Evolutionary conservation across 2,797 vertebrate genomes (phyloP), one percentile per base, ranked within the genome.

Genomic region (Arctocebus calabarensis): DNA sequence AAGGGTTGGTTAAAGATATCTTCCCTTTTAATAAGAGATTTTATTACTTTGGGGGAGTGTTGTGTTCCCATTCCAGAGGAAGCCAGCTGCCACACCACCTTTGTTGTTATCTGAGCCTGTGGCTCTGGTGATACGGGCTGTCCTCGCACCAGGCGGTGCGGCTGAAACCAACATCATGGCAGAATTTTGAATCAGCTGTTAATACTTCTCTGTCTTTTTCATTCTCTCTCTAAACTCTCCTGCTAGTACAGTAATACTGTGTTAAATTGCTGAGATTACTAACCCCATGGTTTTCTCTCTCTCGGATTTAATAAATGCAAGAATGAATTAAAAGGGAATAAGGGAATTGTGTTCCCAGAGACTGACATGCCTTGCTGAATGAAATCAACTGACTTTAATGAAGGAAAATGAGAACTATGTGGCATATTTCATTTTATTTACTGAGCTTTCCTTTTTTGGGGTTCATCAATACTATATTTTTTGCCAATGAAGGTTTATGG

Each of bases 21-120:
- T 96, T 97, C 88, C 88, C 82, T 97, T 98, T 97, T 98, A 97
- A 97, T 98, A 98, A 90, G 93, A 97, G 86, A 97, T 97, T 79
- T 96, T 97, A 97, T 98, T 98, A 96, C 91, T 97, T 98, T 96
- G 95, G 97, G 94, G 48, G 94, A 10, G 8, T 94, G 70, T 94
- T 98, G 96, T 73, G 74, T 25, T 90, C 34, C 52, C 55, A 37
- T 59, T 48, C 55, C 52, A 61, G 83, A 94, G 70, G 77, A 25
- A 84, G 70, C n/a, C 84, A 84, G 79, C 85, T 96, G 86, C 64
- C 37, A 55, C 32, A 16, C 43, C 62, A 62, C 64, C 59, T 88
- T 55, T 64, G 66, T n/a, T 75, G 48, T 70, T 43, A 34, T 83
- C 23, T 77, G 61, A 61, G 64, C 14, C 88, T 64, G 7, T 61